Conservation (phyloP, 2,888 invertebrate genomes). For the Apantesis nais region DNA sequence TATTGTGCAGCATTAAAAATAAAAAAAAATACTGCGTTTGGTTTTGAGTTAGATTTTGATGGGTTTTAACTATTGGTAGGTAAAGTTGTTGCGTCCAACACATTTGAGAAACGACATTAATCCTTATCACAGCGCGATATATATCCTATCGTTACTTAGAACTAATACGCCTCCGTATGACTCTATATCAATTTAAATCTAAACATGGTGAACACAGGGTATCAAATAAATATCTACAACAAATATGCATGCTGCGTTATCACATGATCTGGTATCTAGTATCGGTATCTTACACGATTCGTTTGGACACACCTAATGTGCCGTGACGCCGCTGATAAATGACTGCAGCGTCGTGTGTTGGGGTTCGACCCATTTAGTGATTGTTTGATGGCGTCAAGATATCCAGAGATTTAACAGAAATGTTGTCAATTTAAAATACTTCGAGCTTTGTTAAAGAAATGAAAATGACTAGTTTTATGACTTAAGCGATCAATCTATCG, state of each 20-base stretch:
- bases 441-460: neutral
- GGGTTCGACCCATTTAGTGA: constrained; percentile 31
- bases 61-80: neutral
- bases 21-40: too few species aligned
- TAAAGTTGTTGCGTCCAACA: neutral
- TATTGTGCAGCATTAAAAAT: too few species aligned
- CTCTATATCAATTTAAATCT: neutral
- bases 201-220: constrained; percentile 12
- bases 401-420: neutral
- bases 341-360: constrained; percentile 36
- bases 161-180: neutral
- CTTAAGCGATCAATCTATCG: neutral
- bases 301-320: constrained; percentile 61
- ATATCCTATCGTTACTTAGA: neutral
- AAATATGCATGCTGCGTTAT: constrained; percentile 45
- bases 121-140: neutral
- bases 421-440: neutral
- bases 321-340: constrained; percentile 68
- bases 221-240: constrained; percentile 42
- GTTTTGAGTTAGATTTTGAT: too few species aligned
- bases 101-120: neutral
- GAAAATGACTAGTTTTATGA: too few species aligned
- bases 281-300: constrained; percentile 57
- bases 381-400: constrained; percentile 4
- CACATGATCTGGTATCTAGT: constrained; percentile 46